These are phyloP conservation scores for Macrophya annulata DNA, from an alignment of 2,888 invertebrate species.

Conservation along the genomic window DNA sequence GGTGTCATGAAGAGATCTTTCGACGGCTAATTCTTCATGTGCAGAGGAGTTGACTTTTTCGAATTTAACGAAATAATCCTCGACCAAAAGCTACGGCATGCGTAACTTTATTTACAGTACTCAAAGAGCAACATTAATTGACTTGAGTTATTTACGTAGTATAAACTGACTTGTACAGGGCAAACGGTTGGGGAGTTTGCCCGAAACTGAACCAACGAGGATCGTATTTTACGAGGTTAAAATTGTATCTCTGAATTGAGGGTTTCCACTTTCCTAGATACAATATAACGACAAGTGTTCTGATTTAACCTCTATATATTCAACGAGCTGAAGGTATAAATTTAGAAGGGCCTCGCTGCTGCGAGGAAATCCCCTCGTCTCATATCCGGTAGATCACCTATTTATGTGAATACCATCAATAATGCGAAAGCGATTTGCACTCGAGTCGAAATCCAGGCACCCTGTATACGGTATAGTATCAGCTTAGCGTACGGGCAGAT, in stretches of 20 bases:
- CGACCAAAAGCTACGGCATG: background rate
- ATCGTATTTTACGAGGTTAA: background rate
- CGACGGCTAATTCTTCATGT: background rate
- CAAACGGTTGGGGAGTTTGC: constrained; percentile 12
- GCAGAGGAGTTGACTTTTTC: background rate
- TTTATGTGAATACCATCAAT: constrained; percentile 51
- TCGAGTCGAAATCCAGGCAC: constrained; percentile 51
- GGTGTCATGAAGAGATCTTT: background rate
- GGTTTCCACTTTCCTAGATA: constrained; percentile 28
- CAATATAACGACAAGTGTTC: constrained; percentile 47
- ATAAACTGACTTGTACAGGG: constrained; percentile 10
- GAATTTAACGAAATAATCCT: background rate
- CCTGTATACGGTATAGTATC: constrained; percentile 53
- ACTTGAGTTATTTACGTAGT: constrained; percentile 11
- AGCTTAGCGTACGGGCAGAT: constrained; percentile 53
- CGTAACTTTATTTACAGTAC: constrained; percentile 22
- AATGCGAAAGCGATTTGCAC: constrained; percentile 50
- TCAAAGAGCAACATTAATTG: constrained; percentile 20
- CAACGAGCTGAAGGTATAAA: constrained; percentile 42
- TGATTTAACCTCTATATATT: constrained; percentile 51
- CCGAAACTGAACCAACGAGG: constrained; percentile 1
- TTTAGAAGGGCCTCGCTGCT: constrained; percentile 36
- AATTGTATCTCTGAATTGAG: constrained; percentile 33
- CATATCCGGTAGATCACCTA: constrained; percentile 52
- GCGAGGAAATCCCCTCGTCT: constrained; percentile 44